Percentiles rank a stretch among this genome's conserved stretches.
These are phyloP conservation scores for Myopa testacea DNA, from an alignment of 2,888 invertebrate species.

Conservation along the genomic window DNA sequence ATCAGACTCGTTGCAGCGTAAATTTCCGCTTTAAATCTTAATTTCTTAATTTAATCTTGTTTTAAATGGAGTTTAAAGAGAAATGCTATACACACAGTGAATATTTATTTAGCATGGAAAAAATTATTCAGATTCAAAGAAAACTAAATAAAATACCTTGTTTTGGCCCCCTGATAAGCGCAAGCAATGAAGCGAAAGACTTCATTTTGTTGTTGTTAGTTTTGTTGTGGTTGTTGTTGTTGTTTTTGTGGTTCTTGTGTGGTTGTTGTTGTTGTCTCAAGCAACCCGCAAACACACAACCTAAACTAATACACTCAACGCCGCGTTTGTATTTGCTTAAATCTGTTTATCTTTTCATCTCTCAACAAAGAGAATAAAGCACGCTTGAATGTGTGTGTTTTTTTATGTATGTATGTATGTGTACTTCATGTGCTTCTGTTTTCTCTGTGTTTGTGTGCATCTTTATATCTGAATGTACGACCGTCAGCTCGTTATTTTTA, in stretches of 20 bases:
- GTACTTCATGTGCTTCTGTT: background rate
- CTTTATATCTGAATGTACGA: background rate
- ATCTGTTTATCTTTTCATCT: conserved; percentile 21
- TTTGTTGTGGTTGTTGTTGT: background rate
- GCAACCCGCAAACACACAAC: conserved; percentile 17
- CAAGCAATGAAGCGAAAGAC: conserved; percentile 6
- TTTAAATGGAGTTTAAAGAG: no score
- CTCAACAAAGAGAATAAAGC: background rate
- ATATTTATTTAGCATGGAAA: background rate
- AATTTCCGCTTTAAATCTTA: no score
- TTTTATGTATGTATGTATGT: background rate
- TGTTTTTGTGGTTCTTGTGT: background rate
- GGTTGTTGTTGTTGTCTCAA: background rate
- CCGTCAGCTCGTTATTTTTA: background rate
- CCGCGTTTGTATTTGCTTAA: conserved; percentile 15
- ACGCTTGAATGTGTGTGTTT: background rate
- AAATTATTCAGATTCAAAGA: background rate
- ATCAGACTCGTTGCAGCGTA: background rate
- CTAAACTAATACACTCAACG: conserved; percentile 2
- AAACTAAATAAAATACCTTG: background rate
- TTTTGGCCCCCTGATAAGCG: conserved; percentile 21
- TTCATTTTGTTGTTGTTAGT: background rate
- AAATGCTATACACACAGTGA: background rate
- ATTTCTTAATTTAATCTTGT: no score
- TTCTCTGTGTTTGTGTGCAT: background rate